Base-by-base conservation (phyloP, 2,888 invertebrate species). In the Drosophila flavopinicola region DNA sequence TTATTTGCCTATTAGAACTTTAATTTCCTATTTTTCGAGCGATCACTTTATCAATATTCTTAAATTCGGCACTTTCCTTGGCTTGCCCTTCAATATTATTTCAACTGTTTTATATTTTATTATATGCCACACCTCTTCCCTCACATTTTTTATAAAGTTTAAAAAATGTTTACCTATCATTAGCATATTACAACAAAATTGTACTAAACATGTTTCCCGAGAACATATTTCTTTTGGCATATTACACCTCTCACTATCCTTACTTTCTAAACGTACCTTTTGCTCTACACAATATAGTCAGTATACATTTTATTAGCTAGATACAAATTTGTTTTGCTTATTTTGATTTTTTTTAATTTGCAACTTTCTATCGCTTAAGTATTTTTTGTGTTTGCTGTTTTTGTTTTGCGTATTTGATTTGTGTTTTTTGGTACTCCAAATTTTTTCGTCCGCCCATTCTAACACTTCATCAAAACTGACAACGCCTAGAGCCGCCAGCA, bases 401-500 rank as follows among this genome's bases (percentile, higher is more conserved):
- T 47, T 71, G 66, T 88, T n/a, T n/a, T 89, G 87, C 85, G 82
- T 83, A 42, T 56, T 53, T 75, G 33, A 79, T 78, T 76, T 73
- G 47, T 78, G 66, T 87, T 88, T 75, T 78, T 88, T 88, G 85
- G 86, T 88, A 85, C 85, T 88, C 85, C 80, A 89, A 90, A 88
- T 88, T 89, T 85, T 51, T 88, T 90, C 89, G 89, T 90, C 90
- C 90, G 90, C 90, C 90, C 90, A 90, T 88, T 82, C 84, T 89
- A 89, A 90, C 87, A 78, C 83, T 67, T 88, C 87, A 88, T 88
- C 78, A 71, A 49, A 71, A 76, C 77, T 64, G 61, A 66, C 53
- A 61, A 47, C 39, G 35, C 51, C 30, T 67, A 77, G 77, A 77
- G 67, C 72, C 66, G 51, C 57, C 63, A 58, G 71, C 78, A 80